Evolutionary conservation across 2,797 vertebrate species (phyloP), one percentile per base, ranked within the genome.

Genomic region (Chanos chanos): DNA sequence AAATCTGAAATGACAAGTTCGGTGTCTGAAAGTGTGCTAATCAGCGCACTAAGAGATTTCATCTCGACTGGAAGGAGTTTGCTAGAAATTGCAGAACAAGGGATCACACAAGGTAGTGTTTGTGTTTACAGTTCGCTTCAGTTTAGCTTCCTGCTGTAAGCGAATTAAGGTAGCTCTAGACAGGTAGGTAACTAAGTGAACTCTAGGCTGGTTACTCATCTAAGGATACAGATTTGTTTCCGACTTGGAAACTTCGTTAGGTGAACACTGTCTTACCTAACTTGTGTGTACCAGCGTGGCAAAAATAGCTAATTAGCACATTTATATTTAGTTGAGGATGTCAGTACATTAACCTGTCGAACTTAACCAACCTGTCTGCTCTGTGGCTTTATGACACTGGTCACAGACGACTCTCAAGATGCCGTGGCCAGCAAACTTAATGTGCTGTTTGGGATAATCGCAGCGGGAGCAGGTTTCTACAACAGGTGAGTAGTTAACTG

Each of bases 361-460:
- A n/a, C n/a, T n/a, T n/a, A n/a, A n/a, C n/a, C n/a, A n/a, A n/a
- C n/a, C n/a, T n/a, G n/a, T 10, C 45, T 62, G 5, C 7, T 12
- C 40, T 47, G 1, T 6, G 28, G 0, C 6, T 9, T 37, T 71
- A 66, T 82, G 66, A 75, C 71, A 5, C 10, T 2, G n/a, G 40
- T 37, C 61, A 39, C 13, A 24, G 5, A 74, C 86, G 85, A 45
- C 10, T 83, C 77, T 25, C 60, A 83, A 64, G 65, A 81, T 55
- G 61, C 65, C 1, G 79, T 83, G 13, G 70, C 81, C 10, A 74
- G 82, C 0, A 87, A 86, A 54, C 77, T 90, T 41, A 70, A 56
- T 34, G 76, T 80, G 1, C 56, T 89, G 4, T 79, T 88, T 3
- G 83, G 83, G 34, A 62, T 89, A 27, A 83, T 87, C 22, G 65